Conservation (phyloP, 2,113 vertebrate genomes). For the Bujurquina vittata region DNA sequence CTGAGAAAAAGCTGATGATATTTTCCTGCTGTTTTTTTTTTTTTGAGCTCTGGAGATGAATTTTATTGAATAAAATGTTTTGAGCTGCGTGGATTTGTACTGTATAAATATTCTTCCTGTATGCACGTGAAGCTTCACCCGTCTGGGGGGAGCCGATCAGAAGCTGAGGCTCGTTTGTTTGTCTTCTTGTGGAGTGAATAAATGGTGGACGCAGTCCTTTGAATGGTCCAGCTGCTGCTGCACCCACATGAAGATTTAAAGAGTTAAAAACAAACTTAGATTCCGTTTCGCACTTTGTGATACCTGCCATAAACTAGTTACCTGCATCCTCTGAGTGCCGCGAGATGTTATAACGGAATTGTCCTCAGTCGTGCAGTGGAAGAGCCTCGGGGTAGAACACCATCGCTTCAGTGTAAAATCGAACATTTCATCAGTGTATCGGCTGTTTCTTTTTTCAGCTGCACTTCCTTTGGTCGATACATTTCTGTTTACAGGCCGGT, state of each 20-base stretch:
- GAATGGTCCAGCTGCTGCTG: fast-evolving
- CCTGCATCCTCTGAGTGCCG: not conserved
- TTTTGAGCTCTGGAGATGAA: not conserved
- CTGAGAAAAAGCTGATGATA: no score
- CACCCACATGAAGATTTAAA: not conserved
- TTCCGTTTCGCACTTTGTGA: not conserved
- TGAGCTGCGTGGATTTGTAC: not conserved
- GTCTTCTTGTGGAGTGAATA: not conserved
- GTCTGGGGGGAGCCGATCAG: not conserved
- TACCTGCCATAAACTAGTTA: not conserved
- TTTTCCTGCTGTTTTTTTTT: not conserved
- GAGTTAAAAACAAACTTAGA: not conserved
- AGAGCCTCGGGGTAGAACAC: not conserved
- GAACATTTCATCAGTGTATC: not conserved
- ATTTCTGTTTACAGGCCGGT: conserved; percentile 21
- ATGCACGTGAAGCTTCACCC: not conserved
- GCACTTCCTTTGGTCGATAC: not conserved
- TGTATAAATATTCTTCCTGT: not conserved
- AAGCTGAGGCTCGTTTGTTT: not conserved
- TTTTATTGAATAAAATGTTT: not conserved
- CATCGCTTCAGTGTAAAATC: not conserved
- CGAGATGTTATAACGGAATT: not conserved
- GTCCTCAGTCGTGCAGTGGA: not conserved
- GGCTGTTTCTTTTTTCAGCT: not conserved
- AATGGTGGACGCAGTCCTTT: not conserved